phyloP scores from a whole-genome alignment of 2,113 vertebrate species.

The Dicrurus megarhynchus region DNA sequence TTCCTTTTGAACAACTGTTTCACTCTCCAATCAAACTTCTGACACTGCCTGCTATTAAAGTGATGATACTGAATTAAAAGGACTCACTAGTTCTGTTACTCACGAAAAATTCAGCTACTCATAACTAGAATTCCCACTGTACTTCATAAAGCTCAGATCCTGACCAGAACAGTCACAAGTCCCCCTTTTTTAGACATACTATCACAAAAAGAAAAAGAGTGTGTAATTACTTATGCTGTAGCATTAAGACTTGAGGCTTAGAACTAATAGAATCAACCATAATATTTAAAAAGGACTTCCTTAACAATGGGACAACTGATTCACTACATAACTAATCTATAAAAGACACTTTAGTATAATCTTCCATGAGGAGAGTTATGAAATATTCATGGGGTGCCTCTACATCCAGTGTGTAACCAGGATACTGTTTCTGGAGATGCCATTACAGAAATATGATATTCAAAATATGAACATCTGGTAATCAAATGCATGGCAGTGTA shows the following conservation, averaged over 20 bases:
- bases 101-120: not conserved
- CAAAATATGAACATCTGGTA: slow-evolving; percentile 54
- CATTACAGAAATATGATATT: slow-evolving; percentile 40
- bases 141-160: not conserved
- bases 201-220: not conserved
- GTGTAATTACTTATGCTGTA: not conserved
- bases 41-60: not conserved
- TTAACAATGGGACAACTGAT: not conserved
- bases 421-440: slow-evolving; percentile 29
- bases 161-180: not conserved
- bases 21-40: not conserved
- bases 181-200: not conserved
- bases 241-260: not conserved
- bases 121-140: not conserved
- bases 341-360: not conserved
- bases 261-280: not conserved
- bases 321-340: not conserved
- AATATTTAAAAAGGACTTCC: not conserved
- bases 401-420: not conserved
- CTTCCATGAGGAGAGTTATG: not conserved
- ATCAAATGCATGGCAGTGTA: slow-evolving; percentile 41
- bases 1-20: not conserved
- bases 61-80: not conserved
- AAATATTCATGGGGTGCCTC: slow-evolving; percentile 45
- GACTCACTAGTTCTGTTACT: not conserved